Base-by-base conservation (phyloP, 2,888 invertebrate genomes). In the Eilema depressum region DNA sequence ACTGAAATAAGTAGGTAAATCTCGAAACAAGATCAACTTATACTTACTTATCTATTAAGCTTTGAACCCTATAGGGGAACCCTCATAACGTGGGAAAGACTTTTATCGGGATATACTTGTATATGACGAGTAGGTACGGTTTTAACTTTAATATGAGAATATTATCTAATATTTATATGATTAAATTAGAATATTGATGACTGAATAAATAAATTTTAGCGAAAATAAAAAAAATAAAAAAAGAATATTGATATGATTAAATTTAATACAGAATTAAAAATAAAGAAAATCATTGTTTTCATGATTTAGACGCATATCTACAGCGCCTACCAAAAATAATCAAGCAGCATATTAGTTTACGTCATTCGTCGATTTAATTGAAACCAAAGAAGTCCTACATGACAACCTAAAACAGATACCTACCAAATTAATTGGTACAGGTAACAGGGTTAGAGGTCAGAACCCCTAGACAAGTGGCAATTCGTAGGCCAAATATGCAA, bases 21-120 rank as follows among this genome's bases (percentile, higher is more conserved):
- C n/a, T 30, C n/a, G 28, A 64, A 26, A 56, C 30, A 10, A 66
- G 78, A n/a, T 53, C 47, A 20, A 53, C 53, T 8, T 53, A n/a
- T 53, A 53, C 53, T 53, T 53, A 53, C 53, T 53, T 53, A 53
- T 53, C 20, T 53, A 53, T 53, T 53, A 53, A 53, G 53, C 53
- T n/a, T n/a, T 53, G 53, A 53, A 53, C 53, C 53, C 53, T 53
- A 53, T 53, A n/a, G 53, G 53, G 53, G 53, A n/a, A n/a, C n/a
- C n/a, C 10, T 53, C 10, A n/a, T 53, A 20, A n/a, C 26, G 25
- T 53, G 53, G 53, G 7, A 53, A n/a, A 53, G 8, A 53, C 20
- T n/a, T 47, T 10, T 53, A 1, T n/a, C n/a, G 10, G 53, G 47
- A 17, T 20, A n/a, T 20, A 53, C n/a, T 0, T 10, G 0, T n/a